Evolutionary conservation across 1,140 invertebrate species (phyloP), one percentile per base, ranked within the genome.

Genomic region (Galleria mellonella): DNA sequence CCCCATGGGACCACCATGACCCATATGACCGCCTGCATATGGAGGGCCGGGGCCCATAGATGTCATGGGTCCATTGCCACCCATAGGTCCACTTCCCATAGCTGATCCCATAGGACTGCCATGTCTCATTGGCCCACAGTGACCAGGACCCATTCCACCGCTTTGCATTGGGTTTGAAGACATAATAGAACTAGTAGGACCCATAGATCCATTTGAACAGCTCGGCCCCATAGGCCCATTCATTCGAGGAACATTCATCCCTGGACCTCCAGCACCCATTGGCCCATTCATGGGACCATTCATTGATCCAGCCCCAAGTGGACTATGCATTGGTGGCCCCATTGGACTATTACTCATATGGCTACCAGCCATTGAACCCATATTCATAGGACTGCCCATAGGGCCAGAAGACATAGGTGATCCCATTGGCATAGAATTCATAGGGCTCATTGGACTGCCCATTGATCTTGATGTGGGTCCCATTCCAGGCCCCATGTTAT

Each of bases 401-500:
- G 91, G 88, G 15, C 89, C 90, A 17, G 89, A 90, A 43, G 89
- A 89, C 88, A 92, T 90, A 48, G 90, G 91, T 43, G 91, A 91
- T 29, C 91, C 90, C 89, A 92, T 92, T 45, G 92, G 90, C 75
- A 91, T 87, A 52, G 92, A 91, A 72, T 91, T 92, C 90, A 93
- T 92, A 28, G 91, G 91, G 68, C 86, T 89, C 87, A 89, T 89
- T 2, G 89, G 90, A 50, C 89, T 90, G 27, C 90, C 89, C 83
- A 90, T 91, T 56, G 88, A 87, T 43, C 85, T 78, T 52, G 84
- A 87, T 40, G 62, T 81, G 44, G 79, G 89, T 51, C 86, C 88
- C 84, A 86, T 90, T 60, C 60, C 88, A 69, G 73, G 89, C 5
- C 85, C 85, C 79, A 87, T 86, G 47, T 47, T 83, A 55, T 87